phyloP scores from a whole-genome alignment of 2,888 invertebrate genomes.

The Phragmatobia fuliginosa region DNA sequence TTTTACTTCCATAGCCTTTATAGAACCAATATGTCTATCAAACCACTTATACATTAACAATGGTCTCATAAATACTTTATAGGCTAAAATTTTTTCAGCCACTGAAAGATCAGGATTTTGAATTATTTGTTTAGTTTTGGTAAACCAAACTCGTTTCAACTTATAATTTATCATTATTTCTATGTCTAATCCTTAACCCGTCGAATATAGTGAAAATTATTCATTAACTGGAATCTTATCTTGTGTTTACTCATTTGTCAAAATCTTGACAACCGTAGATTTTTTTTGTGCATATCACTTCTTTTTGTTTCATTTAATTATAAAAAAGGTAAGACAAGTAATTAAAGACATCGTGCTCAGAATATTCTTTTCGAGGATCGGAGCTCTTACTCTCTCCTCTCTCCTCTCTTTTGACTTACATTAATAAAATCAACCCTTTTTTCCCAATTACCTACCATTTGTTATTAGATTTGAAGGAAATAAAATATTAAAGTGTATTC shows the following conservation, averaged over 20 bases:
- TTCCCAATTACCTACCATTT: too few species aligned
- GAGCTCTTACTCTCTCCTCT: too few species aligned
- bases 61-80: conserved; percentile 68
- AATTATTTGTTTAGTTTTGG: conserved; percentile 48
- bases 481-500: too few species aligned
- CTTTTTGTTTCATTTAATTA: not conserved
- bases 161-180: conserved; percentile 5
- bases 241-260: not conserved
- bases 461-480: too few species aligned
- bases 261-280: not conserved
- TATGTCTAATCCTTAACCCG: not conserved
- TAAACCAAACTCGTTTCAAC: conserved; percentile 28
- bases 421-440: too few species aligned
- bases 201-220: not conserved
- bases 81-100: conserved; percentile 58
- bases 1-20: conserved; percentile 58
- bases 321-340: not conserved
- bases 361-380: too few species aligned
- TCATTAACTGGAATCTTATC: not conserved
- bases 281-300: not conserved
- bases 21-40: conserved; percentile 27
- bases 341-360: too few species aligned
- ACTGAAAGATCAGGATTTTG: conserved; percentile 42
- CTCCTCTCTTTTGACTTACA: too few species aligned
- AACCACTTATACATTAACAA: conserved; percentile 64